Conservation (phyloP, 2,113 vertebrate species). For the Herpetotheres cachinnans region DNA sequence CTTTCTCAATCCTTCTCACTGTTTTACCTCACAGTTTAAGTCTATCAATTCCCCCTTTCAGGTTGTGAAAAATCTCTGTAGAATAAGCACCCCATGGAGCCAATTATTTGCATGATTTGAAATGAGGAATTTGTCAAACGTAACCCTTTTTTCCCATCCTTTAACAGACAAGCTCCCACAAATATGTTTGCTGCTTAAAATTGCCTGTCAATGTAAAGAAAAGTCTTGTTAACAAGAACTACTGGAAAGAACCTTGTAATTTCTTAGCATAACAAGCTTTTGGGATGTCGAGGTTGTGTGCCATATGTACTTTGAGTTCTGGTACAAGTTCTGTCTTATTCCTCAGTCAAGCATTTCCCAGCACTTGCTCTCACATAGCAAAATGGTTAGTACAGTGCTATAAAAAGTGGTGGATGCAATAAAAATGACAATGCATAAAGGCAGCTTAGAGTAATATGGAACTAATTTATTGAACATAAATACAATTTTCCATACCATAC, state of each 20-base stretch:
- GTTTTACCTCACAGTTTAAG: background rate
- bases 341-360: background rate
- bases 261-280: background rate
- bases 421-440: conserved; percentile 3
- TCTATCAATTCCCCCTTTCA: conserved; percentile 1
- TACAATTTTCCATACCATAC: background rate
- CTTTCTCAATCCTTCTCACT: background rate
- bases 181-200: conserved; percentile 9
- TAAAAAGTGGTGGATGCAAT: background rate
- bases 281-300: background rate
- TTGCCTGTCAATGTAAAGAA: background rate
- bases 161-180: conserved; percentile 11
- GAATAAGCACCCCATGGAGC: conserved; percentile 33
- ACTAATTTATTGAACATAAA: conserved; percentile 25
- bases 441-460: conserved; percentile 6
- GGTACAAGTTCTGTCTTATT: background rate
- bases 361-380: background rate
- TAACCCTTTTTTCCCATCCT: conserved; percentile 5
- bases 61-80: conserved; percentile 10
- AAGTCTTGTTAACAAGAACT: background rate
- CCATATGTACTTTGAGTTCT: background rate
- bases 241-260: background rate
- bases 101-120: conserved; percentile 61
- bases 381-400: background rate
- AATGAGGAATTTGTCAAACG: conserved; percentile 38